Base-by-base conservation (phyloP, 2,888 invertebrate species). In the Plusia festucae region DNA sequence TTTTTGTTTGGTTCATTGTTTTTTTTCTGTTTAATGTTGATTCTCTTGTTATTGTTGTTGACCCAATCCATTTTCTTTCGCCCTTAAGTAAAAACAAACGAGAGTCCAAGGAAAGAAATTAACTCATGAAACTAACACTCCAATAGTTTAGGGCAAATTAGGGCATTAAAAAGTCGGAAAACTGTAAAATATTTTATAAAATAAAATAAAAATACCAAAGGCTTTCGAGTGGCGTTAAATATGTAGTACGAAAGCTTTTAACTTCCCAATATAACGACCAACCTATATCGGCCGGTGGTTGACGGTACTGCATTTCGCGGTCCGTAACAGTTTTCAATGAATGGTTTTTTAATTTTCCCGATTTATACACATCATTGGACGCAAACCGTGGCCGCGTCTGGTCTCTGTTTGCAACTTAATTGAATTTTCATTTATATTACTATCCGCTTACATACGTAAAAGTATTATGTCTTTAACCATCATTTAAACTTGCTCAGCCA, bases 261-360 rank as follows among this genome's bases (percentile, higher is more conserved):
- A 49, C 46, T 49, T 49, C 18, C 46, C 46, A 49, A 20, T 49
- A 49, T 49, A 20, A 49, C 46, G 46, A 20, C 3, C 18, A 18
- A 49, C 18, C 11, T 20, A 9, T 20, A 49, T 20, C 46, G 20
- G 46, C 46, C 46, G 46, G 40, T 13, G 46, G 46, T 49, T 49
- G 40, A 49, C 18, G 46, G 20, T 40, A 40, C 46, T 49, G 46
- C 46, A 49, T 49, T 18, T 49, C 20, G 46, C 46, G 46, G 46
- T 18, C 46, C 46, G 46, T 11, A 49, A 20, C 18, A 49, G 46
- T 49, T 49, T 20, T 49, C 46, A 20, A 49, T 49, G 20, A 49
- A 49, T 49, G 46, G 9, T 49, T 49, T 49, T 49, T 49, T 20
- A 20, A 49, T 11, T 49, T 49, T 20, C 9, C 46, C 46, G 46